Conservation (phyloP, 2,888 invertebrate species). For the Caradrina kadenii region DNA sequence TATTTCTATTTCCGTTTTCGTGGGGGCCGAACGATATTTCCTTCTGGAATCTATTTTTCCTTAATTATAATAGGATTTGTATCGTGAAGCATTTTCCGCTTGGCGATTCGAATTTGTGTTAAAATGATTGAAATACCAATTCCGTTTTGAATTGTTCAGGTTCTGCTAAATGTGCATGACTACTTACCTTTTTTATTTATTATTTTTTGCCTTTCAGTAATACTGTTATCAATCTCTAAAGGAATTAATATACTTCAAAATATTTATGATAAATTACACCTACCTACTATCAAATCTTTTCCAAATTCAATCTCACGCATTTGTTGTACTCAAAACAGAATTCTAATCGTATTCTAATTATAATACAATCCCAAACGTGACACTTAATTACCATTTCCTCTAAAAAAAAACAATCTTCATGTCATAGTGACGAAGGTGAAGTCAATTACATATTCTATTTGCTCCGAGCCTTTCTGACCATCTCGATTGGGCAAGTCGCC, state of each 20-base stretch:
- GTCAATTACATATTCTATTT: constrained; percentile 79
- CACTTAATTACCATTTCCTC: constrained; percentile 68
- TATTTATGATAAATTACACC: constrained; percentile 3
- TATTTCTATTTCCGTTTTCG: constrained; percentile 89
- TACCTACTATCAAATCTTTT: not conserved
- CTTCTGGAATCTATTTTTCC: constrained; percentile 86
- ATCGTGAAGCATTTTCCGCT: constrained; percentile 76
- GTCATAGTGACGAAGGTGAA: constrained; percentile 76
- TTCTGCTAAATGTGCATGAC: constrained; percentile 48
- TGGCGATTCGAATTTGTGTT: constrained; percentile 71
- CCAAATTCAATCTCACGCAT: constrained; percentile 30
- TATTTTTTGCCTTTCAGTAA: not conserved
- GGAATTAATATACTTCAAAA: not conserved
- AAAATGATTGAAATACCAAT: constrained; percentile 80
- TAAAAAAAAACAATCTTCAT: constrained; percentile 73
- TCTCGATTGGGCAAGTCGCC: constrained; percentile 76
- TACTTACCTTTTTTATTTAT: not conserved
- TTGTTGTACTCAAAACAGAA: constrained; percentile 47
- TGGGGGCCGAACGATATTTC: constrained; percentile 84
- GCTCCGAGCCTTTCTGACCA: constrained; percentile 73
- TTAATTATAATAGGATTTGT: constrained; percentile 81
- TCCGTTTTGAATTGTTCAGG: constrained; percentile 68
- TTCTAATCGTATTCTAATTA: constrained; percentile 53
- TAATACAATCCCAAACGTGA: constrained; percentile 52
- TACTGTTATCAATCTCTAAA: not conserved